Base-by-base conservation (phyloP, 2,888 invertebrate species). In the Oconnorella tubifera region DNA sequence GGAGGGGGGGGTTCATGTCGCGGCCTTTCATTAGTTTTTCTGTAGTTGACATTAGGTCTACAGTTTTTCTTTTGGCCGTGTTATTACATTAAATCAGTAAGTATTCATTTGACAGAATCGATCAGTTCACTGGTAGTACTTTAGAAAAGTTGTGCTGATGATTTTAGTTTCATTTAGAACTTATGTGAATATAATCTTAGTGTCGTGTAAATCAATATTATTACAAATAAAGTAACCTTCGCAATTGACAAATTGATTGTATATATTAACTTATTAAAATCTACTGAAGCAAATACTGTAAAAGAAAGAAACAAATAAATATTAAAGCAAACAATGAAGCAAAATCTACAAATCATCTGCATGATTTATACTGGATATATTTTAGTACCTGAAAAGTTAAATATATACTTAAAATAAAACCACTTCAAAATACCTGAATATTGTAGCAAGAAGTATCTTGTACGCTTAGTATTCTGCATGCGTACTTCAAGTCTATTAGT, bases 371-470 rank as follows among this genome's bases (percentile, higher is more conserved):
- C n/a, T n/a, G n/a, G n/a, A n/a, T n/a, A n/a, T n/a, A n/a, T n/a
- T n/a, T n/a, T n/a, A n/a, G n/a, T n/a, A n/a, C n/a, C n/a, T 25
- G 6, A 25, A 19, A 51, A 51, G 25, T 40, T 40, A 40, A 40
- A 40, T 40, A 40, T 40, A 40, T 14, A 40, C 19, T 40, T 6
- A 40, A 14, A 40, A n/a, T n/a, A n/a, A n/a, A n/a, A n/a, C n/a
- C n/a, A n/a, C n/a, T n/a, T n/a, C n/a, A n/a, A n/a, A n/a, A n/a
- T 50, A 60, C 60, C 48, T 25, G 29, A 29, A 25, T 60, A 60
- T 2, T 60, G n/a, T 1, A 60, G 48, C 2, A 60, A 51, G 28
- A 60, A 60, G 50, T 60, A 6, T 29, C 50, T 28, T 4, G 50
- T 29, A 19, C 60, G 25, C 19, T 60, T 60, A 10, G 49, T 50